Evolutionary conservation across 2,888 invertebrate genomes (phyloP), one percentile per base, ranked within the genome.

Genomic region (Macrophya alboannulata): DNA sequence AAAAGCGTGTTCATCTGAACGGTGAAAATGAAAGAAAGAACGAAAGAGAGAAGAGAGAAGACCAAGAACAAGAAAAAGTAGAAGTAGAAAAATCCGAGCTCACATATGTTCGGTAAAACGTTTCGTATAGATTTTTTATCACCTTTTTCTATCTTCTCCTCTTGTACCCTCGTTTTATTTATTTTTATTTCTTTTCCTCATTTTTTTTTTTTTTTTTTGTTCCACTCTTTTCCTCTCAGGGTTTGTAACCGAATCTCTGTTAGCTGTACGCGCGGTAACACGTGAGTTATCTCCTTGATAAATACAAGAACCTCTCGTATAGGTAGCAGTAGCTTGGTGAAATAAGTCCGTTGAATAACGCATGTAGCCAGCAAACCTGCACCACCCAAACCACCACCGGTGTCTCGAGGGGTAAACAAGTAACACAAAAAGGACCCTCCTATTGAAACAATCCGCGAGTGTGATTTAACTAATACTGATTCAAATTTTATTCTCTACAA

Each of bases 271-370:
- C 71, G 71, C 5, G 9, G 21, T 74, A 45, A 45, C 72, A 45
- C 43, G 43, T 59, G 59, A 81, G 59, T 90, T 91, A 91, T 92
- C 92, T 90, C 89, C 90, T 91, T 92, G 92, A 92, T 93, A 92
- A 93, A 93, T 92, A 92, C 90, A 89, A 86, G 87, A 89, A 77
- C 51, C 15, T 12, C 17, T 8, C n/a, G 31, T n/a, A n/a, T 21
- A 31, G 15, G 37, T 68, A 43, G 12, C 76, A 15, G 37, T 71
- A 12, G 4, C 37, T 2, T 15, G 5, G 17, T 86, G 87, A 88
- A 85, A 86, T 8, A 55, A 62, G 62, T 62, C 62, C 89, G 89
- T 90, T 92, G 92, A 92, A 92, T 92, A 92, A 92, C 92, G 91
- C 91, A 92, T 81, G 62, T 31, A 74, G 45, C 74, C 48, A 21